Percentiles rank a stretch among this genome's conserved stretches.
Conservation (phyloP, 23 tunicate species). For the Styela clava region DNA sequence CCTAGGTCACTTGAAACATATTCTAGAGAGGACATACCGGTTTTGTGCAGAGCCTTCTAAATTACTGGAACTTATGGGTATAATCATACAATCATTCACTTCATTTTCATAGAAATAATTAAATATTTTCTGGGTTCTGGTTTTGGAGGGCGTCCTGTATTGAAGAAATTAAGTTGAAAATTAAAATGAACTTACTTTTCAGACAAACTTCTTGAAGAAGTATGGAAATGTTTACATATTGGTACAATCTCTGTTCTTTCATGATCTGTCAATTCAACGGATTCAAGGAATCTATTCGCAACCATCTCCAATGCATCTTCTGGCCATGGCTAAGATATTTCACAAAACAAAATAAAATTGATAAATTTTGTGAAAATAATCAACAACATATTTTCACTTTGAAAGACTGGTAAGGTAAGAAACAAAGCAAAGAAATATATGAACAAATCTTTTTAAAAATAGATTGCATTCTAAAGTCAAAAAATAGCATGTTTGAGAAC, state of each 20-base stretch:
- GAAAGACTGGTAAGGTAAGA: too few species aligned
- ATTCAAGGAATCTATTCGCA: slow-evolving; percentile 94
- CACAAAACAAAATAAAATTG: background rate
- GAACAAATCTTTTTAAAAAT: background rate
- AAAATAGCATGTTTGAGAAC: too few species aligned
- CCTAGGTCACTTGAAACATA: too few species aligned
- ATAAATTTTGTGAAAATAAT: background rate
- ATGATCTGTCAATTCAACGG: slow-evolving; percentile 77
- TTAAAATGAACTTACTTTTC: slow-evolving; percentile 43
- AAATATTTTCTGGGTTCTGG: too few species aligned
- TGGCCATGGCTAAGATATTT: slow-evolving; percentile 86
- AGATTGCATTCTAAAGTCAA: too few species aligned
- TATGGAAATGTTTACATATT: slow-evolving; percentile 96
- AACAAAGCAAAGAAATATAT: background rate
- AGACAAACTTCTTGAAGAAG: slow-evolving; percentile 80
- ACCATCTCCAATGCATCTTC: slow-evolving; percentile 97
- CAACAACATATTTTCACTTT: background rate
- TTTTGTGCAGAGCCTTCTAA: too few species aligned
- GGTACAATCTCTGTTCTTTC: slow-evolving; percentile 94
- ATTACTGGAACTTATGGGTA: too few species aligned
- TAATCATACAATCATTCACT: too few species aligned
- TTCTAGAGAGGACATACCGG: too few species aligned
- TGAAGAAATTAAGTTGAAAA: background rate
- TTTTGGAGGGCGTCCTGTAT: background rate
- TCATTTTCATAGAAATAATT: too few species aligned